Percentiles rank a stretch among this genome's conserved stretches.
Conservation (phyloP, 2,113 vertebrate species). For the Spea multiplicata region DNA sequence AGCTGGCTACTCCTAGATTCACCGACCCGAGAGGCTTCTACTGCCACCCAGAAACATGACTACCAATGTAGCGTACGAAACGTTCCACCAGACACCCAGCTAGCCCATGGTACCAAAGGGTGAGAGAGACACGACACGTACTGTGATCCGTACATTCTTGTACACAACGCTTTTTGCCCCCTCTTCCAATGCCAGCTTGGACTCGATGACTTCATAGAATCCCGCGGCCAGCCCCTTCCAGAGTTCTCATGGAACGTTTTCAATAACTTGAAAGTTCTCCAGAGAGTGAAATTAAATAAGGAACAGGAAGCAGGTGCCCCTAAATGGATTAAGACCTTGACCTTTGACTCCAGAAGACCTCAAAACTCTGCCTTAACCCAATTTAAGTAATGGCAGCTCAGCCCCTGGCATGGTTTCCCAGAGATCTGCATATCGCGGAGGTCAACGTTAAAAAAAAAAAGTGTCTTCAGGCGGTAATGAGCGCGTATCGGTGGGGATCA, state of each 20-base stretch:
- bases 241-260: conserved; percentile 9
- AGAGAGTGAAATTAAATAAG: conserved; percentile 47
- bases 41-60: too few species aligned
- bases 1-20: too few species aligned
- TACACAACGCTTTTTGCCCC: neutral
- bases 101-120: too few species aligned
- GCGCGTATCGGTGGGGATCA: neutral
- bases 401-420: conserved; percentile 29
- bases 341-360: conserved; percentile 51
- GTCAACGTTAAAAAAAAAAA: conserved; percentile 10
- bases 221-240: neutral
- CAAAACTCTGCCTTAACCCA: conserved; percentile 31
- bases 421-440: neutral
- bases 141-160: neutral
- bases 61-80: too few species aligned
- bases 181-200: neutral
- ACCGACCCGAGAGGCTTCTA: too few species aligned
- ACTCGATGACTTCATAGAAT: neutral
- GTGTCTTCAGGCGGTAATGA: conserved; percentile 9
- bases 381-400: conserved; percentile 52
- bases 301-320: conserved; percentile 59
- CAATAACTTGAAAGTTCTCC: conserved; percentile 42
- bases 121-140: too few species aligned
- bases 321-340: conserved; percentile 49
- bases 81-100: too few species aligned